A percentile compares a stretch with the other conserved stretches of the same genome.
These are phyloP conservation scores for Caradrina kadenii DNA, from an alignment of 2,888 invertebrate genomes.

Conservation along the genomic window DNA sequence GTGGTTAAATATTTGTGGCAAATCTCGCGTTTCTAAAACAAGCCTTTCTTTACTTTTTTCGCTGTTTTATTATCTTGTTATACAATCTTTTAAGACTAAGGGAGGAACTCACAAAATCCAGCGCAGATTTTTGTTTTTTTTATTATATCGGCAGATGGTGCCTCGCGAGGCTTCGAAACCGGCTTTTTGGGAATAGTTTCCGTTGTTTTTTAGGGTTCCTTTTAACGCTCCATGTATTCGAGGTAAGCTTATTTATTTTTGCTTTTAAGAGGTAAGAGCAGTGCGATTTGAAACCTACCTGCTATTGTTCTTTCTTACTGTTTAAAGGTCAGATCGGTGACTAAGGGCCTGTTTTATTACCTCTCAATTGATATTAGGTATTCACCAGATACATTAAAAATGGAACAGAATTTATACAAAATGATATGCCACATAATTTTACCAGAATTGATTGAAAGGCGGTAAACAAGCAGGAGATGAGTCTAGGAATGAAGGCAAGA, in stretches of 20 bases:
- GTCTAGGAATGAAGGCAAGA: no score
- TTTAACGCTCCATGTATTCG: slow-evolving; percentile 33
- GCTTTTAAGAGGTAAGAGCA: slow-evolving; percentile 1
- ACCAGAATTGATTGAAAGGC: no score
- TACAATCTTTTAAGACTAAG: slow-evolving; percentile 25
- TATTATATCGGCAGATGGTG: slow-evolving; percentile 60
- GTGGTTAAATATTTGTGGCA: slow-evolving; percentile 10
- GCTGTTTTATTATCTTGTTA: slow-evolving; percentile 2
- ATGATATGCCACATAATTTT: no score
- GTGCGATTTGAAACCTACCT: neutral
- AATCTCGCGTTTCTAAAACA: slow-evolving; percentile 10
- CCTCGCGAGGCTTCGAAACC: slow-evolving; percentile 54
- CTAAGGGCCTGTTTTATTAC: neutral
- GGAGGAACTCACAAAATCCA: slow-evolving; percentile 32
- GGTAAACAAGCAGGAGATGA: no score
- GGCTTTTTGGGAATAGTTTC: slow-evolving; percentile 64
- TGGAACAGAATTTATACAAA: no score
- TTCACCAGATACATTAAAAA: no score
- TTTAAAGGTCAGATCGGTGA: neutral
- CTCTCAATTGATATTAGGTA: no score
- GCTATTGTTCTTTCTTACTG: neutral
- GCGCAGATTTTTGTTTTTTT: slow-evolving; percentile 48
- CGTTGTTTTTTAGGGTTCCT: slow-evolving; percentile 55
- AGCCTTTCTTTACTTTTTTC: neutral
- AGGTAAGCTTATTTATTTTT: slow-evolving; percentile 24